Evolutionary conservation across 2,888 invertebrate species (phyloP), one percentile per base, ranked within the genome.

Genomic region (Lasioglossum figueresi): DNA sequence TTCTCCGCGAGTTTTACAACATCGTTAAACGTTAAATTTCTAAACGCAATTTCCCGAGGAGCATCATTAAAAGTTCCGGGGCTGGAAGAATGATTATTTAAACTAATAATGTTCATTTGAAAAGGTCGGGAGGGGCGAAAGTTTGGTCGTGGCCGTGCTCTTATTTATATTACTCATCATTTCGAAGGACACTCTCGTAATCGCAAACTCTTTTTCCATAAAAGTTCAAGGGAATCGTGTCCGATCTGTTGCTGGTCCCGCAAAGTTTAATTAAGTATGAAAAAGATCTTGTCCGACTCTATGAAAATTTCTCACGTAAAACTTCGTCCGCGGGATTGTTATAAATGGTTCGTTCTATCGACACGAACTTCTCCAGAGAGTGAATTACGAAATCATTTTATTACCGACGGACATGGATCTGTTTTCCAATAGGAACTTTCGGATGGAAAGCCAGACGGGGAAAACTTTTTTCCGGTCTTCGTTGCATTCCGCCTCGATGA

Each of bases 261-360:
- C n/a, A 40, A 75, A 75, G 59, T 75, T 75, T 75, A 75, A 75
- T 75, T 75, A 75, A 59, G 27, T 75, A 37, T 40, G 40, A 59
- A 59, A 59, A 75, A 59, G 43, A 59, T 19, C 37, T 19, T 23
- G 16, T 59, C 59, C 27, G 19, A 56, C 19, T 19, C 37, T 31
- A 27, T 27, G 59, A 68, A 77, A 43, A 40, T 52, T 77, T 70
- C 66, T 40, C 27, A 5, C 27, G 14, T 4, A 31, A 43, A 59
- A 59, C 23, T 52, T 23, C 59, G 16, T 31, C 27, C 27, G 4
- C 27, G 27, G 27, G 27, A 59, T 59, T 59, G 27, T 59, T 59
- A 59, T 59, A 59, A 59, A 59, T 14, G 59, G 59, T 59, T 59
- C 59, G 27, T 14, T 16, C 59, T 59, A 59, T 59, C 31, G 59